A percentile compares a stretch with the other conserved stretches of the same genome.
These are phyloP conservation scores for Torymus texanus DNA, from an alignment of 2,888 invertebrate species.

Conservation along the genomic window DNA sequence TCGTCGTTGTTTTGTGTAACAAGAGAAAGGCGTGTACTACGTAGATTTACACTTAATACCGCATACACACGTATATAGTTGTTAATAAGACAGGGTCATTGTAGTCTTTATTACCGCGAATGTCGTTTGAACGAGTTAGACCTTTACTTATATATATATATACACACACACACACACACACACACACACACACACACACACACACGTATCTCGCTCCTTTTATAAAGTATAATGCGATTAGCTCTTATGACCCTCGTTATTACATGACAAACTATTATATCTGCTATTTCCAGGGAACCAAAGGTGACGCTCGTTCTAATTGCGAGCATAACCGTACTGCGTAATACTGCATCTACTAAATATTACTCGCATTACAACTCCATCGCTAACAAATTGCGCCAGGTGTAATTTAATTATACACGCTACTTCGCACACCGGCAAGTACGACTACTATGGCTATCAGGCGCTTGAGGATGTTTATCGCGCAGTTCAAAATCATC, in stretches of 20 bases:
- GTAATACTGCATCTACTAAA: too few relatives aligned
- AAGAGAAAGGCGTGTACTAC: constrained; percentile 34
- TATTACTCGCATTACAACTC: not conserved
- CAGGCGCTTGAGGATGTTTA: not conserved
- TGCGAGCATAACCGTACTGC: too few relatives aligned
- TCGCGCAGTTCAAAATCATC: constrained; percentile 12
- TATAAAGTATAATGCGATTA: not conserved
- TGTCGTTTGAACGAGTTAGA: not conserved
- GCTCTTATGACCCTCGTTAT: too few relatives aligned
- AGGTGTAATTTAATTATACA: not conserved
- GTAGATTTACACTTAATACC: not conserved
- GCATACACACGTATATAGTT: not conserved
- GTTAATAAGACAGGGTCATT: constrained; percentile 10
- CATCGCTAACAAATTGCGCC: not conserved
- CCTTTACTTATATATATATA: too few relatives aligned
- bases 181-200: too few relatives aligned
- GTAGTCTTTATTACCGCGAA: constrained; percentile 3
- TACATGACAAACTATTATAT: too few relatives aligned
- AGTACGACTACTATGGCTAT: not conserved
- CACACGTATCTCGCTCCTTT: not conserved
- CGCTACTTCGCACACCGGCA: too few relatives aligned
- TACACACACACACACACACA: too few relatives aligned
- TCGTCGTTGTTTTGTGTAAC: constrained; percentile 22
- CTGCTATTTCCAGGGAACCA: too few relatives aligned
- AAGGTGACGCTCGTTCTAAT: too few relatives aligned